Evolutionary conservation across 2,797 vertebrate species (phyloP).

Genomic region (Cuculus canorus): DNA sequence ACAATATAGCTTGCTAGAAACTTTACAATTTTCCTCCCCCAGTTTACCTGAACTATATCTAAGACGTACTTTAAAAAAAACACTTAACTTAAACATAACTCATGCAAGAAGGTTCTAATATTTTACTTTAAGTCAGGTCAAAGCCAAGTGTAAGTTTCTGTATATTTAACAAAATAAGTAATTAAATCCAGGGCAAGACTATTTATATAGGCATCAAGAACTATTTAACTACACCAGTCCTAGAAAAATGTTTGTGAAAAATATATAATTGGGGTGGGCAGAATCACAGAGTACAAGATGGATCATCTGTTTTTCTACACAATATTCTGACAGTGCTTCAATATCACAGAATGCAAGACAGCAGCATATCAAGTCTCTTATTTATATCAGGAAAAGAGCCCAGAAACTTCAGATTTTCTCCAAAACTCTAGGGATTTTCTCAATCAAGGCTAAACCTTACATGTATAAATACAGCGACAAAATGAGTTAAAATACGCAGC

Average conservation of each 20-base stretch:
- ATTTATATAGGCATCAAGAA: background rate
- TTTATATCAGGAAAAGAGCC: background rate
- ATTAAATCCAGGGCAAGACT: accelerated
- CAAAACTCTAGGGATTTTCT: background rate
- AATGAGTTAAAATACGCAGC: background rate
- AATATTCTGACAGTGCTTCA: background rate
- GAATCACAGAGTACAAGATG: background rate
- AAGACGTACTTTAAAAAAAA: background rate
- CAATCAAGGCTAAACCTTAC: background rate
- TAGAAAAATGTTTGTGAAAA: background rate
- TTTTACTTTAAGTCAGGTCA: background rate
- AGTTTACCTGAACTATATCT: background rate
- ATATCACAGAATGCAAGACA: background rate
- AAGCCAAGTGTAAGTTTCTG: background rate
- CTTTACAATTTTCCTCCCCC: background rate
- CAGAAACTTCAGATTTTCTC: background rate
- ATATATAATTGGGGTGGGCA: background rate
- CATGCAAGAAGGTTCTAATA: background rate
- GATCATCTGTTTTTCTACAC: background rate
- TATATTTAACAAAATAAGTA: background rate
- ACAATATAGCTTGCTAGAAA: background rate
- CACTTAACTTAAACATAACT: background rate
- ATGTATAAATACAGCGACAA: accelerated
- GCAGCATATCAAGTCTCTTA: background rate
- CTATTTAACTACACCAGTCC: background rate